Evolutionary conservation across 2,888 invertebrate species (phyloP), one percentile per base, ranked within the genome.

Genomic region (Perithous albicinctus): DNA sequence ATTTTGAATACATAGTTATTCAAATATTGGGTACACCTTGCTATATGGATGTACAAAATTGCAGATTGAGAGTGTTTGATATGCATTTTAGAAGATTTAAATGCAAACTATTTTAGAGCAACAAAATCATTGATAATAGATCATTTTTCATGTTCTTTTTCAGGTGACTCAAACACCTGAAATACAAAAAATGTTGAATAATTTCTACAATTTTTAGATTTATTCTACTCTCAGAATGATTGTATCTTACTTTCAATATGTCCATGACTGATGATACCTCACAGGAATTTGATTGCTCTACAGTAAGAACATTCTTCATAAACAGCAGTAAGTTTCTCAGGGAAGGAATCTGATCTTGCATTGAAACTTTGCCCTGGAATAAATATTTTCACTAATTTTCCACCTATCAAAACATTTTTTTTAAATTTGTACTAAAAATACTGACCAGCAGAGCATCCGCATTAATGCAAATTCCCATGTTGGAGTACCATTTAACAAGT

Each of bases 391-490:
- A 4, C 41, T 26, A 64, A 64, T 20, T 38, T n/a, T 32, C 10
- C 20, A 23, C n/a, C n/a, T n/a, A 18, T 74, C 12, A 1, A 70
- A 59, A 41, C 41, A 20, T 15, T 72, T 46, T 35, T 64, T 18
- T 10, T 15, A 23, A 2, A 26, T 38, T 32, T 10, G 0, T 35
- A 18, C 35, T 61, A 8, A 43, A 70, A 48, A 66, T n/a, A 87
- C 87, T 38, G 54, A 91, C 91, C 85, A 90, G 23, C 54, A 91
- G 84, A 32, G 86, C 29, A 63, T 88, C 82, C 4, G 84, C 85
- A 7, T 88, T 78, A 12, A 18, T 81, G 35, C 87, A 87, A 29
- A 91, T 82, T 32, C 91, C 91, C 80, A 91, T 86, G 41, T 88
- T 84, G 23, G 86, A 82, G 66, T 89, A 91, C 72, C 83, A 88